A percentile compares a stretch with the other conserved stretches of the same genome.
Evolutionary conservation across 2,113 vertebrate species (phyloP).

Genomic region (Vulpes ferrilata): DNA sequence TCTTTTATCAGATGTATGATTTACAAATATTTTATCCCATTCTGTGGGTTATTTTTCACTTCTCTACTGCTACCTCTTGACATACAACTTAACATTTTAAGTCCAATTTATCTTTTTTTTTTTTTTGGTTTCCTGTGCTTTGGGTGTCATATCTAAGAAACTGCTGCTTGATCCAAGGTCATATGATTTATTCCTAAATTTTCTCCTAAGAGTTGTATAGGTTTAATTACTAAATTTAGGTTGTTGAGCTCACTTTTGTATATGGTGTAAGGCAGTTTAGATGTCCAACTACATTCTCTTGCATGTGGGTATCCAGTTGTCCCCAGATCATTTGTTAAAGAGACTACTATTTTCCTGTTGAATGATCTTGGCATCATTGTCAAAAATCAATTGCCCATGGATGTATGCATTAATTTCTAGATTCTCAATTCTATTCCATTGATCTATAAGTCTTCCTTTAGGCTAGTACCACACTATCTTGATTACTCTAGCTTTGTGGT

Average conservation of each 20-base stretch:
- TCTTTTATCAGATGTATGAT: background rate
- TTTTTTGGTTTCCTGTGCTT: background rate
- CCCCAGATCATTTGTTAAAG: background rate
- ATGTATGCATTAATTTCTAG: background rate
- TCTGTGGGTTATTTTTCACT: background rate
- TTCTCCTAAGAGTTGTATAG: background rate
- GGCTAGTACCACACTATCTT: background rate
- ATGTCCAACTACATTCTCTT: background rate
- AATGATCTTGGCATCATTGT: background rate
- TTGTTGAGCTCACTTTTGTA: background rate
- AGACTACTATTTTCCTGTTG: conserved; percentile 16
- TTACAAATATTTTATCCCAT: conserved; percentile 7
- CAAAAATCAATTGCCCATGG: background rate
- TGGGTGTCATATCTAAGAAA: conserved; percentile 6
- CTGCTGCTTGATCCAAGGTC: background rate
- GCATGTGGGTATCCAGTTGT: background rate
- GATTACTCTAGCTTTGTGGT: background rate
- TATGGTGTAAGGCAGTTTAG: background rate
- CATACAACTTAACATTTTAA: background rate
- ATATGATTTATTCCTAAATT: background rate
- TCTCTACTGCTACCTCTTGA: background rate
- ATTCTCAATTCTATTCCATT: background rate
- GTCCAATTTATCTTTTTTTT: background rate
- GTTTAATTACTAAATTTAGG: background rate
- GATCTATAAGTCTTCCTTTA: background rate